These are phyloP conservation scores for Eupithecia vulgata DNA, from an alignment of 2,888 invertebrate species.

Conservation along the genomic window DNA sequence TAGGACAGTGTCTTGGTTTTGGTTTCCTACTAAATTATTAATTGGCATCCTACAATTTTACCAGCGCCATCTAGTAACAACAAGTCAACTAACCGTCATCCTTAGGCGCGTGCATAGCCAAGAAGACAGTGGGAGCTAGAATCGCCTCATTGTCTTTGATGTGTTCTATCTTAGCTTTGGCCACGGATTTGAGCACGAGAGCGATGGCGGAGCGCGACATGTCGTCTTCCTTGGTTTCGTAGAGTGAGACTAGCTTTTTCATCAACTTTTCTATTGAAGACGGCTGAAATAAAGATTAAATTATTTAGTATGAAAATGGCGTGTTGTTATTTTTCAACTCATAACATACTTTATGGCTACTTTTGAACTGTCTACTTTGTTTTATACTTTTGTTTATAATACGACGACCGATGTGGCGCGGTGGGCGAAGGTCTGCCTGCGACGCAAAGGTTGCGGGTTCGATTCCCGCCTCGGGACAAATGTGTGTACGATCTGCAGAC, in stretches of 20 bases:
- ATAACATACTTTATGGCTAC: no score
- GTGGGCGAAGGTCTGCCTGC: no score
- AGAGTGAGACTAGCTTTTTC: slow-evolving; percentile 81
- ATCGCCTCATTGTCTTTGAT: slow-evolving; percentile 90
- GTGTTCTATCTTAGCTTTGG: slow-evolving; percentile 92
- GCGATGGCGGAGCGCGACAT: slow-evolving; percentile 89
- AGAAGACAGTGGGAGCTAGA: slow-evolving; percentile 92
- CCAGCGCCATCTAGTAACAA: background rate
- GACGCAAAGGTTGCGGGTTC: no score
- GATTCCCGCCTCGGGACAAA: no score
- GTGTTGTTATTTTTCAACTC: no score
- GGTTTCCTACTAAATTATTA: slow-evolving; percentile 66
- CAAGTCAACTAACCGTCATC: slow-evolving; percentile 76
- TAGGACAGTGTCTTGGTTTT: slow-evolving; percentile 86
- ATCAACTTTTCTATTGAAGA: slow-evolving; percentile 84
- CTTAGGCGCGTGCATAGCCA: slow-evolving; percentile 94
- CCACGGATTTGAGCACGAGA: slow-evolving; percentile 90
- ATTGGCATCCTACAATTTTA: background rate
- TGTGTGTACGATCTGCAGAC: no score
- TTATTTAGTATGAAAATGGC: no score
- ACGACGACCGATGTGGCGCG: no score
- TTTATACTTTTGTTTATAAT: no score
- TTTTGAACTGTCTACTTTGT: no score
- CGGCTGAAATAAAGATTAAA: slow-evolving; percentile 49
- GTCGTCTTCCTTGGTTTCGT: slow-evolving; percentile 87